phyloP scores from a whole-genome alignment of 2,113 vertebrate species.

The Chaetodon trifascialis region DNA sequence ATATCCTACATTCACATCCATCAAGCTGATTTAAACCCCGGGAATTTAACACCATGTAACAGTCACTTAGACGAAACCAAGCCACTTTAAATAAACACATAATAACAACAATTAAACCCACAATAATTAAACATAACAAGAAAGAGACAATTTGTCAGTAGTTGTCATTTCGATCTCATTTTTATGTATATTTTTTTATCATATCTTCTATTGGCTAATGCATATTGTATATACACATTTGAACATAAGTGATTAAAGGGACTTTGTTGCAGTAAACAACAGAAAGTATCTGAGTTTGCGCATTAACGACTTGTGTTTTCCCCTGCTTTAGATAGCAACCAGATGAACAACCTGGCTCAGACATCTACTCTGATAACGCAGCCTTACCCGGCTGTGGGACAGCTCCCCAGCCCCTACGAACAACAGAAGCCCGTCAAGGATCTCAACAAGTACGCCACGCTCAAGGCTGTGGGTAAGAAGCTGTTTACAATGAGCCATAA shows the following conservation, averaged over 20 bases:
- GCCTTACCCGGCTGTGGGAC: conserved; percentile 89
- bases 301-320: conserved; percentile 8
- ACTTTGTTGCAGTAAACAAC: background rate
- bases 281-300: background rate
- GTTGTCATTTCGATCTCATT: background rate
- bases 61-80: background rate
- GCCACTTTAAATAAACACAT: background rate
- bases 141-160: background rate
- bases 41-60: background rate
- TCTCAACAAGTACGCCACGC: conserved; percentile 93
- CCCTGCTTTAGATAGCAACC: conserved; percentile 85
- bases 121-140: background rate
- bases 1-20: conserved; percentile 38
- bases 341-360: conserved; percentile 91
- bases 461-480: conserved; percentile 96
- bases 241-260: background rate
- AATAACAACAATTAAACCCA: background rate
- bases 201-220: too few species aligned
- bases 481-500: background rate
- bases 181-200: background rate
- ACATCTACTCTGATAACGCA: conserved; percentile 90
- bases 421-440: conserved; percentile 90
- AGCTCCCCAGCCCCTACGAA: conserved; percentile 91
- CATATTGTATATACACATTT: background rate
- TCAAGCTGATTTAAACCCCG: conserved; percentile 33